A percentile compares a stretch with the other conserved stretches of the same genome.
These are phyloP conservation scores for Karalla daura DNA, from an alignment of 2,797 vertebrate genomes.

Conservation along the genomic window DNA sequence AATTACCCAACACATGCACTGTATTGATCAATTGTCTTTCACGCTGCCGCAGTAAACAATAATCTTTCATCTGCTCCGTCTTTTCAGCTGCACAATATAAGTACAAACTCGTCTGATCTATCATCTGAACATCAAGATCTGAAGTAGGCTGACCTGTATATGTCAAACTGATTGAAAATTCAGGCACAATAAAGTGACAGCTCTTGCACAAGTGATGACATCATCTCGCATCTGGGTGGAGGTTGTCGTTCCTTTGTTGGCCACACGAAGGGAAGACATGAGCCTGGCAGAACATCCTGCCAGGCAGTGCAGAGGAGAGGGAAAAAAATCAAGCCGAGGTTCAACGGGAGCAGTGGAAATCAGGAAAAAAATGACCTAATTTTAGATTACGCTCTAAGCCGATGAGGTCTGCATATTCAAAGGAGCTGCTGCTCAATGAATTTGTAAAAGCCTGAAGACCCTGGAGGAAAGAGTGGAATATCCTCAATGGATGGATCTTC, in stretches of 20 bases:
- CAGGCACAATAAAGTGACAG: slow-evolving; percentile 43
- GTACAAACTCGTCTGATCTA: not conserved
- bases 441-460: slow-evolving; percentile 15
- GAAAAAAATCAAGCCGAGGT: slow-evolving; percentile 12
- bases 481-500: slow-evolving; percentile 4
- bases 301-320: slow-evolving; percentile 8
- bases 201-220: slow-evolving; percentile 33
- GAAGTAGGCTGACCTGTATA: not conserved
- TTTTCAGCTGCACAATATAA: not conserved
- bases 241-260: slow-evolving; percentile 26
- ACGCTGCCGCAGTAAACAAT: slow-evolving; percentile 11
- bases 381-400: slow-evolving; percentile 37
- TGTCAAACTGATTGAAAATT: slow-evolving; percentile 10
- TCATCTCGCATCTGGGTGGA: slow-evolving; percentile 31
- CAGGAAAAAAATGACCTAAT: slow-evolving; percentile 28
- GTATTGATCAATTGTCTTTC: slow-evolving; percentile 3
- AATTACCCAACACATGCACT: slow-evolving; percentile 1
- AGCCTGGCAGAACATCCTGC: slow-evolving; percentile 19
- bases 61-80: slow-evolving; percentile 14
- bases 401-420: slow-evolving; percentile 25
- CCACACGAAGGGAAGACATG: slow-evolving; percentile 36
- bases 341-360: slow-evolving; percentile 33
- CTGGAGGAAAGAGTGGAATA: slow-evolving; percentile 16
- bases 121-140: not conserved
- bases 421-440: slow-evolving; percentile 33